Conservation (phyloP, 1,140 invertebrate species). For the Leptoteleia sp. region DNA sequence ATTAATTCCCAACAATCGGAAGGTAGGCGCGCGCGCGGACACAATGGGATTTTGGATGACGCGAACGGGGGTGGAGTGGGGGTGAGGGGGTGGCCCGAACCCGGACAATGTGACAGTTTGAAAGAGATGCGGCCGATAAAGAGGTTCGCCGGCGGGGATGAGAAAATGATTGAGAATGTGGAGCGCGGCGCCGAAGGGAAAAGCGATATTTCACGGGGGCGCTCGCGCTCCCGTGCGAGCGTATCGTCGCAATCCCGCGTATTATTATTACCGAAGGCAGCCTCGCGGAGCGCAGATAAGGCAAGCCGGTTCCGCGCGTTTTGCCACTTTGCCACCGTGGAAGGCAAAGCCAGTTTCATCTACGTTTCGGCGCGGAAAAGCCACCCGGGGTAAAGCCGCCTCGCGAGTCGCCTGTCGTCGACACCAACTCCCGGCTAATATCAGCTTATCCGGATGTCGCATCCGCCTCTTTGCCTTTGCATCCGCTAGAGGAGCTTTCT, state of each 20-base stretch:
- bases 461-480: constrained; percentile 62
- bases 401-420: constrained; percentile 61
- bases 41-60: too few species aligned
- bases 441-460: constrained; percentile 75
- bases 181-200: constrained; percentile 53
- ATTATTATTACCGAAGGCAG: constrained; percentile 79
- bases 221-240: constrained; percentile 70
- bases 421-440: constrained; percentile 71
- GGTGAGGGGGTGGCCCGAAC: constrained; percentile 4
- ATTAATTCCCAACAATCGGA: constrained; percentile 33
- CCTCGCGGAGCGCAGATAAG: constrained; percentile 81
- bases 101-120: constrained; percentile 48
- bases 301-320: constrained; percentile 68
- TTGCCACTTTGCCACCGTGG: constrained; percentile 69
- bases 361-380: constrained; percentile 68
- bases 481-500: constrained; percentile 10
- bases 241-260: constrained; percentile 41
- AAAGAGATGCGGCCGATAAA: constrained; percentile 59
- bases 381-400: constrained; percentile 69
- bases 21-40: constrained; percentile 28
- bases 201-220: constrained; percentile 80
- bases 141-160: constrained; percentile 52
- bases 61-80: too few species aligned
- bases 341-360: constrained; percentile 71
- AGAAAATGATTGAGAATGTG: constrained; percentile 58